A percentile compares a stretch with the other conserved stretches of the same genome.
Evolutionary conservation across 2,797 vertebrate species (phyloP).

Genomic region (Poliocrania exsul): DNA sequence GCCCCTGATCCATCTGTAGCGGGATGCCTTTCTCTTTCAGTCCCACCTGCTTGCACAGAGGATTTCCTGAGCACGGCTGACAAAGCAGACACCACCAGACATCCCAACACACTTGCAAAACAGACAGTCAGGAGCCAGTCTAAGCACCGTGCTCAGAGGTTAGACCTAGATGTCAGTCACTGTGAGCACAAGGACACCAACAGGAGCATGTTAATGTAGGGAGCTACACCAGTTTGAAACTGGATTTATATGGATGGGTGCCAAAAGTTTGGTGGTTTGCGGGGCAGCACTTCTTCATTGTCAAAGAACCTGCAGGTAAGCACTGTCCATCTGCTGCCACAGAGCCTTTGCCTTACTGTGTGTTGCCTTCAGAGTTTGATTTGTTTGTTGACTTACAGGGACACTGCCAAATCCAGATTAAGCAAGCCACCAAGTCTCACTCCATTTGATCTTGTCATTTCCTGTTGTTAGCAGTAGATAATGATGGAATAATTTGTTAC

Average conservation of each 20-base stretch:
- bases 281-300: not conserved
- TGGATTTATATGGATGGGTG: fast-evolving
- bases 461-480: not conserved
- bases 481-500: not conserved
- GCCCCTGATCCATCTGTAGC: not conserved
- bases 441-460: not conserved
- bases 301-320: not conserved
- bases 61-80: fast-evolving
- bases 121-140: not conserved
- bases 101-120: not conserved
- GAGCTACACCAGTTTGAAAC: not conserved
- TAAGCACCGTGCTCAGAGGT: not conserved
- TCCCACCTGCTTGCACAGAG: not conserved
- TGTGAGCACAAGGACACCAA: not conserved
- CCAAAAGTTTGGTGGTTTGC: not conserved
- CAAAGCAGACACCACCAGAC: not conserved
- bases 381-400: not conserved
- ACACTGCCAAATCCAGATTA: not conserved
- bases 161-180: not conserved
- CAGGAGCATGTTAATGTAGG: fast-evolving
- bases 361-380: not conserved
- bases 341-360: fast-evolving
- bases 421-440: not conserved
- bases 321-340: not conserved
- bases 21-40: not conserved